These are phyloP conservation scores for Nibea albiflora DNA, from an alignment of 2,113 vertebrate species.

Conservation along the genomic window DNA sequence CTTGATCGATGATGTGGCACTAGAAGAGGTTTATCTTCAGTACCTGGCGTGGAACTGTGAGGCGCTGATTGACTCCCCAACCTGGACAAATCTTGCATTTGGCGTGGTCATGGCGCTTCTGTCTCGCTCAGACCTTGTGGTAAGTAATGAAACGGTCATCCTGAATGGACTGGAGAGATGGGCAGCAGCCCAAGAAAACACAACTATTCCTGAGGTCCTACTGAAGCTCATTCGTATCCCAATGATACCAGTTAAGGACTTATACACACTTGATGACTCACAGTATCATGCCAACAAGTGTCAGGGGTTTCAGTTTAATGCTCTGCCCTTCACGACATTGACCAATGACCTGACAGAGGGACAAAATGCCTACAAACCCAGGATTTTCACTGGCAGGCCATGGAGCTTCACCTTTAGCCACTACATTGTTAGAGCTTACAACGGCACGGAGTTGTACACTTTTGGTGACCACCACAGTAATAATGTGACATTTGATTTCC, in stretches of 20 bases:
- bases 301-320: slow-evolving; percentile 80
- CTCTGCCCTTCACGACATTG: slow-evolving; percentile 54
- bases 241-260: slow-evolving; percentile 71
- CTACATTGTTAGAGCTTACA: not conserved
- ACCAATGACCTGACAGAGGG: slow-evolving; percentile 33
- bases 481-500: slow-evolving; percentile 39
- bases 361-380: slow-evolving; percentile 49
- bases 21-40: slow-evolving; percentile 66
- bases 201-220: slow-evolving; percentile 25
- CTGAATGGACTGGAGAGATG: slow-evolving; percentile 71
- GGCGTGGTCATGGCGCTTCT: slow-evolving; percentile 60
- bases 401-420: slow-evolving; percentile 70
- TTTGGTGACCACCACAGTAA: not conserved
- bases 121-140: slow-evolving; percentile 68
- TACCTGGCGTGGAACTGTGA: slow-evolving; percentile 77
- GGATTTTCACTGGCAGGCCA: slow-evolving; percentile 70
- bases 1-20: slow-evolving; percentile 28
- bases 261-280: slow-evolving; percentile 59
- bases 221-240: slow-evolving; percentile 74
- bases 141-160: slow-evolving; percentile 72
- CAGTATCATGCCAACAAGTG: slow-evolving; percentile 52
- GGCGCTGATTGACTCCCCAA: slow-evolving; percentile 25
- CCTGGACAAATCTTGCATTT: slow-evolving; percentile 48
- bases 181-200: slow-evolving; percentile 27
- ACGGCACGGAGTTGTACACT: not conserved